Evolutionary conservation across 2,113 vertebrate species (phyloP).

Genomic region (Bubo blakistoni): DNA sequence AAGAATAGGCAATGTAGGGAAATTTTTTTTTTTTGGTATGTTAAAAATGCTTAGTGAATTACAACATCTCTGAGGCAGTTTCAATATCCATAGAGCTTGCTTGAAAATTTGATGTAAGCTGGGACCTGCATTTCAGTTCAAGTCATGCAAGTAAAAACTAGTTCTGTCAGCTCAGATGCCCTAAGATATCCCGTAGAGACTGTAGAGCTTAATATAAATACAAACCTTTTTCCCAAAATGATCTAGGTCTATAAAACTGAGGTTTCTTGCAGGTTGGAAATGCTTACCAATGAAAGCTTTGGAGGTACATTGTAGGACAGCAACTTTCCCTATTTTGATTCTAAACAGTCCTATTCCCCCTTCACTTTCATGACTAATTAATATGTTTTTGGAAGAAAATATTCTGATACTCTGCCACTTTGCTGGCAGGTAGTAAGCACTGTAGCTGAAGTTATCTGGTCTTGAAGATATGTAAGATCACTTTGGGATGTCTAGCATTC

Average conservation of each 20-base stretch:
- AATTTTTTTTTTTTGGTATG: not conserved
- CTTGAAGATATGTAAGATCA: not conserved
- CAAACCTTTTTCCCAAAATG: not conserved
- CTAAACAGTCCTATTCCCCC: not conserved
- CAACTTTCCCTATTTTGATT: not conserved
- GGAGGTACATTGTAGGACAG: not conserved
- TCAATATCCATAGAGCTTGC: not conserved
- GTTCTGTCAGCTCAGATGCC: slow-evolving; percentile 43
- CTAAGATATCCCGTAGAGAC: not conserved
- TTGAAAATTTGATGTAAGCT: slow-evolving; percentile 7
- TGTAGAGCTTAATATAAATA: not conserved
- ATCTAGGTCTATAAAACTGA: not conserved
- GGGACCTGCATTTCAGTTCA: slow-evolving; percentile 31
- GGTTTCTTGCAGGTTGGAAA: not conserved
- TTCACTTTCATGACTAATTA: not conserved
- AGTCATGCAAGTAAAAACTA: not conserved
- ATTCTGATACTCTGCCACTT: not conserved
- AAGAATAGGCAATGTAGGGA: not conserved
- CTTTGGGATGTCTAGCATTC: not conserved
- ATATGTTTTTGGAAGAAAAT: not conserved
- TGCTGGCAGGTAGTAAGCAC: not conserved
- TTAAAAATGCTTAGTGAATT: not conserved
- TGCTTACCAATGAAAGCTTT: not conserved
- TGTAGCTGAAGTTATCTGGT: not conserved
- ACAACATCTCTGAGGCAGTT: not conserved